These are phyloP conservation scores for Larimichthys polyactis DNA, from an alignment of 2,113 vertebrate genomes.

Conservation along the genomic window DNA sequence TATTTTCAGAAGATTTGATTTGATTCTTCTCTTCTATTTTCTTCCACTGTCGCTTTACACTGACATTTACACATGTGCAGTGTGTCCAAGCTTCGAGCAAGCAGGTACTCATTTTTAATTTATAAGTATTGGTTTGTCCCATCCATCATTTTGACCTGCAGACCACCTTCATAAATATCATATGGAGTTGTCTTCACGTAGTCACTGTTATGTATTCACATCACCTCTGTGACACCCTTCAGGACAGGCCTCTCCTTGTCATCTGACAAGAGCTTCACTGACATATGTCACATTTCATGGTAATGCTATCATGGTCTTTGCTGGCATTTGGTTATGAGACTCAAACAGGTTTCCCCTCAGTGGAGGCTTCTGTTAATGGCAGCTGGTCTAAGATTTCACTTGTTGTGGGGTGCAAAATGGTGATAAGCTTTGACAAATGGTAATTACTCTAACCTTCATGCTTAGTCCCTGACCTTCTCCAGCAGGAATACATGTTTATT, in stretches of 20 bases:
- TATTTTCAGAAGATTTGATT: slow-evolving; percentile 5
- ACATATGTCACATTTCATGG: slow-evolving; percentile 21
- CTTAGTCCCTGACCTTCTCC: slow-evolving; percentile 50
- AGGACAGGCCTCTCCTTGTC: background rate
- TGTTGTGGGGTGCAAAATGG: slow-evolving; percentile 43
- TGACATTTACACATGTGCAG: slow-evolving; percentile 49
- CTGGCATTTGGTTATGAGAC: slow-evolving; percentile 27
- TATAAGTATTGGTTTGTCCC: slow-evolving; percentile 34
- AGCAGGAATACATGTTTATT: slow-evolving; percentile 51
- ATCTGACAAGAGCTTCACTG: slow-evolving; percentile 36
- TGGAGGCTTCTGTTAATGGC: slow-evolving; percentile 15
- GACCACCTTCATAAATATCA: slow-evolving; percentile 58
- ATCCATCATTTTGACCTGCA: slow-evolving; percentile 31
- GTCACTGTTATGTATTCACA: slow-evolving; percentile 20
- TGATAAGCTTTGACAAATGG: slow-evolving; percentile 66
- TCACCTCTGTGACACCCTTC: slow-evolving; percentile 4
- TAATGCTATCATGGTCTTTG: slow-evolving; percentile 24
- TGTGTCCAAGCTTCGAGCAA: background rate
- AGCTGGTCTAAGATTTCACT: slow-evolving; percentile 30
- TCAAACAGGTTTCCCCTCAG: slow-evolving; percentile 11
- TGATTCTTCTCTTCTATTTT: background rate
- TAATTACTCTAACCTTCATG: slow-evolving; percentile 61
- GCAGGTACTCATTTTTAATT: slow-evolving; percentile 58
- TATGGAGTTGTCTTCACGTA: slow-evolving; percentile 29
- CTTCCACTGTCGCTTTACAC: slow-evolving; percentile 6